phyloP scores from a whole-genome alignment of 2,797 vertebrate genomes.

The Cuniculus paca region DNA sequence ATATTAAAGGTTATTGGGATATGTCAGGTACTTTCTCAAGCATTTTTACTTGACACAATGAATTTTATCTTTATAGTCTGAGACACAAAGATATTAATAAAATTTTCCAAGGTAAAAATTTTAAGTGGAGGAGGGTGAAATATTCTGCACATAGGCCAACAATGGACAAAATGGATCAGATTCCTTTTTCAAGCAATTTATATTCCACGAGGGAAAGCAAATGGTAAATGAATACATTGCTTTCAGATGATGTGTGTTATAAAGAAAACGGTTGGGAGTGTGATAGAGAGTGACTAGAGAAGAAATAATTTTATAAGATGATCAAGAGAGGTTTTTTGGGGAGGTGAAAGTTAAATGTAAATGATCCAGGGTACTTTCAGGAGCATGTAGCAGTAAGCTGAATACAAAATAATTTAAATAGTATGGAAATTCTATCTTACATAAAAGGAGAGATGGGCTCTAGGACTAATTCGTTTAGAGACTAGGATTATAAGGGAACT shows the following conservation, averaged over 20 bases:
- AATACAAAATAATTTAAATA: not conserved
- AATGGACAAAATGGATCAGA: not conserved
- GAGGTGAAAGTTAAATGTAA: not conserved
- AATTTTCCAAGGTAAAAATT: slow-evolving; percentile 16
- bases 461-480: not conserved
- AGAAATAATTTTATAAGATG: not conserved
- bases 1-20: not conserved
- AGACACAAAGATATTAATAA: not conserved
- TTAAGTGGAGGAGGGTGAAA: not conserved
- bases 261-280: not conserved
- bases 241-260: not conserved
- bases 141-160: not conserved
- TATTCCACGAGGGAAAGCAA: not conserved
- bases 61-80: slow-evolving; percentile 10
- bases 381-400: not conserved
- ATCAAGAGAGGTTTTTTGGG: not conserved
- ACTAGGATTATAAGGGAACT: not conserved
- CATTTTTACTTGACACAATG: not conserved
- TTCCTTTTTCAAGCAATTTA: not conserved
- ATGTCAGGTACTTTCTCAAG: not conserved
- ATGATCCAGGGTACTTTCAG: not conserved
- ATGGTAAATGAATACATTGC: not conserved
- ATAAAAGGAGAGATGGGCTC: not conserved
- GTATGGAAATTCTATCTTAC: not conserved
- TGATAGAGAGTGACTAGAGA: not conserved